Percentiles rank a stretch among this genome's conserved stretches.
These are phyloP conservation scores for Eretmochelys imbricata DNA, from an alignment of 2,113 vertebrate genomes.

Conservation along the genomic window DNA sequence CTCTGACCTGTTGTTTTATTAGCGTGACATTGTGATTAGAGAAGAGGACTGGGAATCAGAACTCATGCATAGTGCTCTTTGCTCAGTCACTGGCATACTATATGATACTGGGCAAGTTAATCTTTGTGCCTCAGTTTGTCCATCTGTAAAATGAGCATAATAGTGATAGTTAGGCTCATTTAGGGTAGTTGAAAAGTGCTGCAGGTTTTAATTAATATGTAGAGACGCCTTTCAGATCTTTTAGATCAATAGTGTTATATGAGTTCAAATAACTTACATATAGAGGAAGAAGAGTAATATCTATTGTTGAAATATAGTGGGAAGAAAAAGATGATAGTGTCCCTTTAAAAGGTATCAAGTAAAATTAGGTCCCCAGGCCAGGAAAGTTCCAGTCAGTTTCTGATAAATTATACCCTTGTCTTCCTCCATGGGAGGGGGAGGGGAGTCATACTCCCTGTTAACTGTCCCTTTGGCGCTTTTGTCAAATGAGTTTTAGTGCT, in stretches of 20 bases:
- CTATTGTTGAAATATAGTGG: conserved; percentile 38
- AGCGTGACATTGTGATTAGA: background rate
- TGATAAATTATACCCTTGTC: conserved; percentile 70
- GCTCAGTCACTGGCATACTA: background rate
- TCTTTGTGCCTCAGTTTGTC: background rate
- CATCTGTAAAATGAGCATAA: background rate
- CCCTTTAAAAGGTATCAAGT: conserved; percentile 30
- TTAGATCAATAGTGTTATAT: background rate
- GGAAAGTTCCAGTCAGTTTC: conserved; percentile 74
- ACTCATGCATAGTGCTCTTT: background rate
- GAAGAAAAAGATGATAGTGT: background rate
- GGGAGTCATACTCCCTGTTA: conserved; percentile 69
- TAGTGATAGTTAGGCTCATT: background rate
- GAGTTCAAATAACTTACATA: conserved; percentile 9
- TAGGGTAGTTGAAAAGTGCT: background rate
- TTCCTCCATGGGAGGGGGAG: conserved; percentile 62
- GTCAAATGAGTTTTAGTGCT: conserved; percentile 77
- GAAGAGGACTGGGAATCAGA: background rate
- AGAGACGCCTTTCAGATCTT: background rate
- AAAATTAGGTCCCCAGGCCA: conserved; percentile 64
- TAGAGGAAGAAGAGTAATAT: conserved; percentile 39
- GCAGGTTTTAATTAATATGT: background rate
- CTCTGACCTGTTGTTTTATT: background rate
- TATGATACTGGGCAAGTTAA: rapidly evolving
- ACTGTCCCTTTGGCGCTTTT: conserved; percentile 73